Percentiles rank a stretch among this genome's conserved stretches.
Evolutionary conservation across 1,140 invertebrate species (phyloP).

Genomic region (Streblospio benedicti): DNA sequence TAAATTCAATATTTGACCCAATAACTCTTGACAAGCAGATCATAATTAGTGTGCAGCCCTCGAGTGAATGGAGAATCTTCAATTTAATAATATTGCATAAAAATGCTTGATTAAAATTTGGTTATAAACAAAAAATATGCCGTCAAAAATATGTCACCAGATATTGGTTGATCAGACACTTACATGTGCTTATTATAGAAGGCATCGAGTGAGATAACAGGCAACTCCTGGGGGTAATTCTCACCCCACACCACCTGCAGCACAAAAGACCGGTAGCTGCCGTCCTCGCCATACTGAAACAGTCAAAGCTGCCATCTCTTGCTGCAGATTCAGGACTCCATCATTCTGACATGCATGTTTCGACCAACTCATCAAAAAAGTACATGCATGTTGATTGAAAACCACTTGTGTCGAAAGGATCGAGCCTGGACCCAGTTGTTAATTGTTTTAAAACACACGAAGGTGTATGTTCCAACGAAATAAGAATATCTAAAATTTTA

Average conservation of each 20-base stretch:
- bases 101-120: too few relatives aligned
- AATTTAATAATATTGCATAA: too few relatives aligned
- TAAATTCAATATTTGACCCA: too few relatives aligned
- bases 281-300: constrained; percentile 73
- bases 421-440: not conserved
- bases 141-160: too few relatives aligned
- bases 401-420: not conserved
- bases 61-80: too few relatives aligned
- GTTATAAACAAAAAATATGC: too few relatives aligned
- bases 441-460: constrained; percentile 7
- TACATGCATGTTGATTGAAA: not conserved
- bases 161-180: constrained; percentile 53
- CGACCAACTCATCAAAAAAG: too few relatives aligned
- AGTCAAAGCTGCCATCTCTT: constrained; percentile 13
- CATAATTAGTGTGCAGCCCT: too few relatives aligned
- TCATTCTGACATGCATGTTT: not conserved
- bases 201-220: constrained; percentile 73
- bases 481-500: too few relatives aligned
- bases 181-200: constrained; percentile 88
- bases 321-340: not conserved
- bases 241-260: constrained; percentile 77
- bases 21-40: too few relatives aligned
- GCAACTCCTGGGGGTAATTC: constrained; percentile 73
- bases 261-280: constrained; percentile 70
- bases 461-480: not conserved